Evolutionary conservation across 2,113 vertebrate species (phyloP), one percentile per base, ranked within the genome.

Genomic region (Pitta sordida): DNA sequence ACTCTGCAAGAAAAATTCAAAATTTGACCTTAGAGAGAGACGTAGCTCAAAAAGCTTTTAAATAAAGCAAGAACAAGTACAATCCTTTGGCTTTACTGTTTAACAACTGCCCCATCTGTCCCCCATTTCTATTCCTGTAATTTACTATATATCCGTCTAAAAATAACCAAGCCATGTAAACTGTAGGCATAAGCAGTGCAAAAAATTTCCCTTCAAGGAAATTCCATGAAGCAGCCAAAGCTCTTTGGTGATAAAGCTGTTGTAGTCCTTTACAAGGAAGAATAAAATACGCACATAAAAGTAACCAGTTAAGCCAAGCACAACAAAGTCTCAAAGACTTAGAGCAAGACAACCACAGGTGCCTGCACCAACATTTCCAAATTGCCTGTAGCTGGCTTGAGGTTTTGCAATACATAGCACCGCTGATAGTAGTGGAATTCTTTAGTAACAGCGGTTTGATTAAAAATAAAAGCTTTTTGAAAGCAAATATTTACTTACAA

Each of bases 1-100:
- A 13, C 22, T 2, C 9, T 1, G 1, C 10, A n/a, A 44, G 0
- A 70, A 81, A 58, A 46, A 30, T 13, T 8, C 6, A 32, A 17
- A 70, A 62, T 44, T 60, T 85, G 30, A 67, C 48, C 36, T 37
- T 27, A 2, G 16, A 51, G 29, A 73, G 15, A 69, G 22, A n/a
- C 51, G 37, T 26, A 58, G 32, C 21, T 84, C 29, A 87, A 55
- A 81, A 55, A 19, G 0, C 64, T 59, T 69, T 81, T 64, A 69
- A 64, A 41, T 68, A 73, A 81, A 81, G 37, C 46, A 78, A 77
- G 78, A 53, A 12, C 23, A 78, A 27, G 7, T n/a, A 11, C 12
- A 55, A 37, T 37, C 21, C 22, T 77, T 41, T 13, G 13, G 9
- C 22, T 84, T 49, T 13, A 8, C 11, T 76, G 20, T 51, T 84